Base-by-base conservation (phyloP, 2,113 vertebrate species). In the Labrus mixtus region DNA sequence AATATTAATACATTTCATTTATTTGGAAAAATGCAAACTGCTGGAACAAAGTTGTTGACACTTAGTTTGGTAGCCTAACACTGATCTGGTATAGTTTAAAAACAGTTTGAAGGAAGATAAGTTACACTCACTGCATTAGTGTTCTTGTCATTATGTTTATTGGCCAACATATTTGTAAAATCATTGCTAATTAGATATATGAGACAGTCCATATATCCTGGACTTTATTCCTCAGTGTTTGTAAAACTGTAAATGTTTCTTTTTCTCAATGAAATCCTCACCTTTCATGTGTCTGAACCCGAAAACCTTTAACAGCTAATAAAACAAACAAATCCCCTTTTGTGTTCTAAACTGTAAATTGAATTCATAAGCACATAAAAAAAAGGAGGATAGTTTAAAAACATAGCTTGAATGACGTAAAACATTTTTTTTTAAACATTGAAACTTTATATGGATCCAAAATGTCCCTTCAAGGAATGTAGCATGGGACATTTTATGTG, bases 241-340 rank as follows among this genome's bases (percentile, higher is more conserved):
- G 16, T 74, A 51, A 78, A 72, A 68, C 39, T 73, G 62, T 29
- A 39, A 12, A 23, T 57, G 50, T 1, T 13, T 17, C 69, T 53
- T 78, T 41, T 37, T 6, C 20, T 22, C 6, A 33, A 0, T 22
- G 1, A 63, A 56, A 33, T 10, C 37, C 73, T 10, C 11, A 11
- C 11, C 39, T 10, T 41, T 41, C 39, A 41, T 41, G 39, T 41
- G 39, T 41, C 39, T 41, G 39, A 41, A 41, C 11, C 9, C 0
- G n/a, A 65, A 61, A 77, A 78, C 69, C 43, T 76, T 72, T 46
- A 69, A 69, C 48, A 68, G 75, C 60, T 36, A 39, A 62, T 79
- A 59, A 79, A 82, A 60, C 70, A 65, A 73, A 67, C 67, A 73
- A 75, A 86, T 8, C 39, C 39, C 64, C 41, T 79, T 77, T 61